A percentile compares a stretch with the other conserved stretches of the same genome.
Evolutionary conservation across 2,888 invertebrate genomes (phyloP).

Genomic region (Epinotia ramella): DNA sequence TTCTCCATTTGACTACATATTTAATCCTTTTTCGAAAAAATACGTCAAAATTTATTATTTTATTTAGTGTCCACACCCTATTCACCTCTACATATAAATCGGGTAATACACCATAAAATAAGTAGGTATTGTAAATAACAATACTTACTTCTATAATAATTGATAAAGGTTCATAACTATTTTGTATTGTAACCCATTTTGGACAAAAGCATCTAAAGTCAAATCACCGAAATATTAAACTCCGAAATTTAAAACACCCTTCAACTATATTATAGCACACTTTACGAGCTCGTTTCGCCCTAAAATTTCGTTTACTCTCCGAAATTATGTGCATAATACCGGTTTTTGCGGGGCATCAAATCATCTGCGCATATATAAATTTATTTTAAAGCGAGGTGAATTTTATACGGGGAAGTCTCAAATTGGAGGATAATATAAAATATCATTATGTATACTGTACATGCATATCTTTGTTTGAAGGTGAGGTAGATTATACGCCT

Average conservation of each 20-base stretch:
- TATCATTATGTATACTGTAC: neutral
- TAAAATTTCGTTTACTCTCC: conserved; percentile 31
- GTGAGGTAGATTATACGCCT: neutral
- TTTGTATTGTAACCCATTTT: too few relatives aligned
- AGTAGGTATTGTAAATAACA: too few relatives aligned
- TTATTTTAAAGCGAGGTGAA: conserved; percentile 36
- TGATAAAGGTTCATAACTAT: too few relatives aligned
- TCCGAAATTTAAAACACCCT: conserved; percentile 19
- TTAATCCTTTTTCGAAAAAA: too few relatives aligned
- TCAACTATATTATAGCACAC: conserved; percentile 22
- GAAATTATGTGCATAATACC: conserved; percentile 40
- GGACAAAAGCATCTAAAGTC: conserved; percentile 16
- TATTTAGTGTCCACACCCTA: too few relatives aligned
- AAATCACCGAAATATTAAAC: conserved; percentile 13
- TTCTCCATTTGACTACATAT: too few relatives aligned
- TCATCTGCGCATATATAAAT: conserved; percentile 42
- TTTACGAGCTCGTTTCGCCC: conserved; percentile 33
- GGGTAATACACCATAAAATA: too few relatives aligned
- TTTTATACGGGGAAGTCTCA: conserved; percentile 5
- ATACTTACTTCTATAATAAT: too few relatives aligned
- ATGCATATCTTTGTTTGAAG: neutral
- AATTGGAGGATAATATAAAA: conserved; percentile 9
- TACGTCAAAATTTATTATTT: too few relatives aligned
- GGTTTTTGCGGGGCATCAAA: conserved; percentile 35
- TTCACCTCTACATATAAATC: too few relatives aligned